Conservation (phyloP, 2,797 vertebrate species). For the Sebastes dallii region DNA sequence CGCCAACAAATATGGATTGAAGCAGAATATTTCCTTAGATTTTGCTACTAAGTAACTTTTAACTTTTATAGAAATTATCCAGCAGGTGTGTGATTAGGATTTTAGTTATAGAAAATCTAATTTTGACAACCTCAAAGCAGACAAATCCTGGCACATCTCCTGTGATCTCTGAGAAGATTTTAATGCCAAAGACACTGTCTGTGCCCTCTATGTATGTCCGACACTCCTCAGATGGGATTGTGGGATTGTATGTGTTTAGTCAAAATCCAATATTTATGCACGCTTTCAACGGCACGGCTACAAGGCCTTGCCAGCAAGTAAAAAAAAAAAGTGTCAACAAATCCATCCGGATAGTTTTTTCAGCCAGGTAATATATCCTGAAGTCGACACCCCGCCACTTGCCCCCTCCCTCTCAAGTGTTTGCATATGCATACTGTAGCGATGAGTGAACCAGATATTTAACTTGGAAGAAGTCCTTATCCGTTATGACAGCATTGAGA, state of each 20-base stretch:
- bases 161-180: background rate
- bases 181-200: constrained; percentile 3
- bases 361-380: constrained; percentile 66
- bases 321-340: constrained; percentile 66
- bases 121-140: too few species aligned
- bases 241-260: constrained; percentile 61
- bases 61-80: too few species aligned
- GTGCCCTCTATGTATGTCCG: constrained; percentile 9
- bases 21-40: too few species aligned
- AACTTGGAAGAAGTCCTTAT: constrained; percentile 53
- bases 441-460: constrained; percentile 58
- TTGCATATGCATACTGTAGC: constrained; percentile 36
- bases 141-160: too few species aligned
- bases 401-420: background rate
- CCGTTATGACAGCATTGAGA: constrained; percentile 38
- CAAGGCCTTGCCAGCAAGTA: constrained; percentile 41
- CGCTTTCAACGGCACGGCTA: constrained; percentile 57
- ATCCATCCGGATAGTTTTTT: constrained; percentile 64
- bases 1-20: too few species aligned
- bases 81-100: too few species aligned
- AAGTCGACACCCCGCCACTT: constrained; percentile 31
- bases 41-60: too few species aligned
- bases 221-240: constrained; percentile 42
- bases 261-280: constrained; percentile 55
- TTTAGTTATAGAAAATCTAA: too few species aligned